These are phyloP conservation scores for Cremastobaeus sp. DNA, from an alignment of 2,888 invertebrate genomes.

Conservation along the genomic window DNA sequence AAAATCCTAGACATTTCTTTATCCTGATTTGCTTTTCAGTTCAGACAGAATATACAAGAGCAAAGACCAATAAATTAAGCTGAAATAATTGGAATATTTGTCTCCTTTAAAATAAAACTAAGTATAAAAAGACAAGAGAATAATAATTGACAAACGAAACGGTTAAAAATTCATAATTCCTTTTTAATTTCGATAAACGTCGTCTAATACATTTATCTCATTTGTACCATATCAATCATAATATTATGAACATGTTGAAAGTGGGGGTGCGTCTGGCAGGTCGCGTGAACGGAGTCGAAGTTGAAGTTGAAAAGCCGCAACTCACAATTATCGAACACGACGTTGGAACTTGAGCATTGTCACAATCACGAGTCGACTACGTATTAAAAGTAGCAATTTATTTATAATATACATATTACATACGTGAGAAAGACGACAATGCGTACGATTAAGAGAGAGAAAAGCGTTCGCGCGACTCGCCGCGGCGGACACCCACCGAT, in stretches of 20 bases:
- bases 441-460: neutral
- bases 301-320: slow-evolving; percentile 40
- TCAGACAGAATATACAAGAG: no score
- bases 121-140: no score
- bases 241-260: slow-evolving; percentile 66
- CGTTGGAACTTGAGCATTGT: slow-evolving; percentile 51
- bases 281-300: slow-evolving; percentile 46
- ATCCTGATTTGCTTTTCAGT: no score
- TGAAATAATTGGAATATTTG: no score
- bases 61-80: no score
- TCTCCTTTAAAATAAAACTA: no score
- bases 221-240: slow-evolving; percentile 77
- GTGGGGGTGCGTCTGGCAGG: slow-evolving; percentile 18
- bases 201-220: slow-evolving; percentile 75
- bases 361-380: slow-evolving; percentile 31
- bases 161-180: slow-evolving; percentile 76
- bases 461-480: slow-evolving; percentile 7
- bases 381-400: slow-evolving; percentile 35
- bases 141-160: no score
- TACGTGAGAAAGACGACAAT: slow-evolving; percentile 35
- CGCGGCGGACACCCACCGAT: slow-evolving; percentile 24
- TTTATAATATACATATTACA: slow-evolving; percentile 11
- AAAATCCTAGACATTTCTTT: no score
- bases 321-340: slow-evolving; percentile 51
- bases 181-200: slow-evolving; percentile 75